These are phyloP conservation scores for Tricholaema leucomelas DNA, from an alignment of 2,113 vertebrate species.

Conservation along the genomic window DNA sequence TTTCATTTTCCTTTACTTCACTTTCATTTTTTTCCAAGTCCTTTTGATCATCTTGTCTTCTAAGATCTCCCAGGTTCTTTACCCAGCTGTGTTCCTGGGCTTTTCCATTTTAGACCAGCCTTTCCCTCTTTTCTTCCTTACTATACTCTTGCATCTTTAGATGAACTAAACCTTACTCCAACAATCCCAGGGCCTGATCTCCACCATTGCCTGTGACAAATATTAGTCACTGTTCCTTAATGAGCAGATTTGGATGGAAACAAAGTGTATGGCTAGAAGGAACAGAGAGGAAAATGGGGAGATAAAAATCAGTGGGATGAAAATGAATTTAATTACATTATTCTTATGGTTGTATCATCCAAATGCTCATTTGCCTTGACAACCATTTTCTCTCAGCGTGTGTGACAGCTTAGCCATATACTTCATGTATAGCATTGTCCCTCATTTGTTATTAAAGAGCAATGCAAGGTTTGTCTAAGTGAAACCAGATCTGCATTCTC, in stretches of 20 bases:
- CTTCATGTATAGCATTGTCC: not conserved
- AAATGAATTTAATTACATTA: conserved; percentile 56
- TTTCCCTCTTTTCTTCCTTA: conserved; percentile 9
- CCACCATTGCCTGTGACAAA: not conserved
- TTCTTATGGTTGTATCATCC: conserved; percentile 44
- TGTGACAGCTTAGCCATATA: not conserved
- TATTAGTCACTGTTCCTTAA: conserved; percentile 12
- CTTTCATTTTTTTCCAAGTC: conserved; percentile 18
- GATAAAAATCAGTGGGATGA: conserved; percentile 49
- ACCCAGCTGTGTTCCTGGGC: conserved; percentile 13
- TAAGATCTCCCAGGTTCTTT: conserved; percentile 2
- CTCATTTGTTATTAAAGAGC: conserved; percentile 16
- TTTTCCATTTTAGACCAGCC: conserved; percentile 28
- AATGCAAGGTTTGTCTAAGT: conserved; percentile 14
- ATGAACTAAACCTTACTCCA: conserved; percentile 12
- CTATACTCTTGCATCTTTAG: not conserved
- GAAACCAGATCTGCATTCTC: conserved; percentile 1
- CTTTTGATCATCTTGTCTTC: conserved; percentile 57
- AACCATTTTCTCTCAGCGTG: not conserved
- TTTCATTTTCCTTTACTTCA: conserved; percentile 45
- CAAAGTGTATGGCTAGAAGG: conserved; percentile 54
- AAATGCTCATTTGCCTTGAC: conserved; percentile 49
- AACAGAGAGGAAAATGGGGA: conserved; percentile 10
- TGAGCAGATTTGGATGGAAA: conserved; percentile 35
- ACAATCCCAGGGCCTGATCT: not conserved